A percentile compares a stretch with the other conserved stretches of the same genome.
These are phyloP conservation scores for Lochmaea crataegi DNA, from an alignment of 2,888 invertebrate species.

Conservation along the genomic window DNA sequence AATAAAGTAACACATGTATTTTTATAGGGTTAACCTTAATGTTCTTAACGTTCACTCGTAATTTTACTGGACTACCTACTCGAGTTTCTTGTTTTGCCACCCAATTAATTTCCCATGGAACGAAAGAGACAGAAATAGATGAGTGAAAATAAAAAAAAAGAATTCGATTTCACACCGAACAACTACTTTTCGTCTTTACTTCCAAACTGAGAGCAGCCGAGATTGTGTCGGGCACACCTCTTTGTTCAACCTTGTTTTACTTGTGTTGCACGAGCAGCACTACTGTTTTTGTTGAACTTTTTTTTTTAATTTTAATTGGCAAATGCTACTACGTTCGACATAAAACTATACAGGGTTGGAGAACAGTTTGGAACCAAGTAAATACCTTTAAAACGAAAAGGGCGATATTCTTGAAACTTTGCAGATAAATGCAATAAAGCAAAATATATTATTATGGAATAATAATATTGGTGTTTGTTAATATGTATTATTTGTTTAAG, in stretches of 20 bases:
- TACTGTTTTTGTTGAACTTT: slow-evolving; percentile 10
- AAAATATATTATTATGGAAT: too few relatives aligned
- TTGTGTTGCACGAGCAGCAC: slow-evolving; percentile 31
- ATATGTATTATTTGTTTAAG: too few relatives aligned
- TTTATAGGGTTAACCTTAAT: not conserved
- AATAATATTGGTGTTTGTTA: too few relatives aligned
- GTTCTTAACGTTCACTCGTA: not conserved
- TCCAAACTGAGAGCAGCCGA: slow-evolving; percentile 22
- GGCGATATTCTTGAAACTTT: too few relatives aligned
- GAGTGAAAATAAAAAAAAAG: slow-evolving; percentile 16
- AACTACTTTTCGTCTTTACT: slow-evolving; percentile 31
- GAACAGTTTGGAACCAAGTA: too few relatives aligned
- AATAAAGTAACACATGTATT: too few relatives aligned
- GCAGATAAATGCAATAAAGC: too few relatives aligned
- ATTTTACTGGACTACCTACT: slow-evolving; percentile 1
- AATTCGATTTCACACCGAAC: slow-evolving; percentile 29
- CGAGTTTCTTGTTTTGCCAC: not conserved
- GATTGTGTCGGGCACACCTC: slow-evolving; percentile 27
- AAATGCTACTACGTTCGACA: not conserved
- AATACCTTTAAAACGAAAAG: too few relatives aligned
- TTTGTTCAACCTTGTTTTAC: slow-evolving; percentile 27
- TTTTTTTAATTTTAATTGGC: slow-evolving; percentile 9
- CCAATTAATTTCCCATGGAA: slow-evolving; percentile 15
- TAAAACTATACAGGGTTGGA: not conserved
- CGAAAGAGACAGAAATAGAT: slow-evolving; percentile 6